Percentiles rank a stretch among this genome's conserved stretches.
phyloP scores from a whole-genome alignment of 1,140 invertebrate genomes.

The Drosophila repletoides region DNA sequence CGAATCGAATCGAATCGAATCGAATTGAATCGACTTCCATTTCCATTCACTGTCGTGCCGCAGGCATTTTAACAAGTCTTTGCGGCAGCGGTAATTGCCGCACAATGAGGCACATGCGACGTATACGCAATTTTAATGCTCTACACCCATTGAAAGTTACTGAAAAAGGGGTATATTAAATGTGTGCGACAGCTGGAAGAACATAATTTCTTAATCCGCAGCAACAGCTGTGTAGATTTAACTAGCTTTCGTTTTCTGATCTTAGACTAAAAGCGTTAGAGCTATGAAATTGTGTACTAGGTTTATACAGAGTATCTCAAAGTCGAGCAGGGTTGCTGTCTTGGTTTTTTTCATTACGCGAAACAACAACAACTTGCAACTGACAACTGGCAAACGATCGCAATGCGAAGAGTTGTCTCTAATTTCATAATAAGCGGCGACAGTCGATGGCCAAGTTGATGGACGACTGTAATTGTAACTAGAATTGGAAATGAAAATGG shows the following conservation, averaged over 20 bases:
- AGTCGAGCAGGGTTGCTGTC: too few species aligned
- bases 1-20: background rate
- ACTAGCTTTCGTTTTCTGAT: too few species aligned
- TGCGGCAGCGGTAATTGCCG: slow-evolving; percentile 33
- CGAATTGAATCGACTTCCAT: slow-evolving; percentile 29
- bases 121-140: slow-evolving; percentile 57
- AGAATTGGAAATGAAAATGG: background rate
- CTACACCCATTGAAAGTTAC: too few species aligned
- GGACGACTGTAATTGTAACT: background rate
- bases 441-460: slow-evolving; percentile 37
- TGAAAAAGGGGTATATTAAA: too few species aligned
- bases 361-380: too few species aligned
- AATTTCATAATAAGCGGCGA: slow-evolving; percentile 34
- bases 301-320: too few species aligned
- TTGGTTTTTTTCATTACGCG: background rate
- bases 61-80: slow-evolving; percentile 11
- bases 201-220: too few species aligned
- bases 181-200: too few species aligned
- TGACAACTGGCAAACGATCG: too few species aligned
- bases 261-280: too few species aligned
- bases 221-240: too few species aligned
- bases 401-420: slow-evolving; percentile 22
- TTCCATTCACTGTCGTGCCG: background rate
- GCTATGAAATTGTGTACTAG: too few species aligned
- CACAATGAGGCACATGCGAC: slow-evolving; percentile 37